Percentiles rank a stretch among this genome's conserved stretches.
These are phyloP conservation scores for Ganaspis sp. DNA, from an alignment of 1,140 invertebrate species.

Conservation along the genomic window DNA sequence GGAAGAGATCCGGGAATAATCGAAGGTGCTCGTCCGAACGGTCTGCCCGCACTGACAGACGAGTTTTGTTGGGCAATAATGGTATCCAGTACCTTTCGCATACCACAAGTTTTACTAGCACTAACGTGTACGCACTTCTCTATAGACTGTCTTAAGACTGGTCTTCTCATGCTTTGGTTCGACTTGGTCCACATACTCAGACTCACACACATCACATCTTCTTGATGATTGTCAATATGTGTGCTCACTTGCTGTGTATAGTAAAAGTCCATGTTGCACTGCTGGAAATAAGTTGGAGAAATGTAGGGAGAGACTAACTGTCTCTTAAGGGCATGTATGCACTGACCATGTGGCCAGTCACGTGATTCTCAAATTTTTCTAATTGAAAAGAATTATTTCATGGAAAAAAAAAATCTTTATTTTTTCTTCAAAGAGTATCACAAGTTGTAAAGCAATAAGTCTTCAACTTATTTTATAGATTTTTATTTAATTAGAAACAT, in stretches of 20 bases:
- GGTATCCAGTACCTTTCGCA: neutral
- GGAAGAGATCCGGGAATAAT: neutral
- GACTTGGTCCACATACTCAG: neutral
- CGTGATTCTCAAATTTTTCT: neutral
- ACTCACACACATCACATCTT: neutral
- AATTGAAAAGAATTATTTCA: constrained; percentile 1
- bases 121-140: too few species aligned
- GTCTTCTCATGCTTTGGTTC: too few species aligned
- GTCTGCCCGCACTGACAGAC: constrained; percentile 19
- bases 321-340: too few species aligned
- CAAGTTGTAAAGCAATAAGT: too few species aligned
- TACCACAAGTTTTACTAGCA: too few species aligned
- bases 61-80: constrained; percentile 18
- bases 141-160: too few species aligned
- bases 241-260: neutral
- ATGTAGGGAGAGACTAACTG: too few species aligned
- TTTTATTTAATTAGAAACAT: too few species aligned
- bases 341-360: neutral
- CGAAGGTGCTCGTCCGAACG: constrained; percentile 12
- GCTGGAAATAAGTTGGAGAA: neutral
- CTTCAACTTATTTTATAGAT: too few species aligned
- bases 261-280: neutral
- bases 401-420: too few species aligned
- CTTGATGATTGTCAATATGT: neutral
- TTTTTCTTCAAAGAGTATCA: too few species aligned